Evolutionary conservation across 2,797 vertebrate genomes (phyloP).

Genomic region (Micrastur ruficollis): DNA sequence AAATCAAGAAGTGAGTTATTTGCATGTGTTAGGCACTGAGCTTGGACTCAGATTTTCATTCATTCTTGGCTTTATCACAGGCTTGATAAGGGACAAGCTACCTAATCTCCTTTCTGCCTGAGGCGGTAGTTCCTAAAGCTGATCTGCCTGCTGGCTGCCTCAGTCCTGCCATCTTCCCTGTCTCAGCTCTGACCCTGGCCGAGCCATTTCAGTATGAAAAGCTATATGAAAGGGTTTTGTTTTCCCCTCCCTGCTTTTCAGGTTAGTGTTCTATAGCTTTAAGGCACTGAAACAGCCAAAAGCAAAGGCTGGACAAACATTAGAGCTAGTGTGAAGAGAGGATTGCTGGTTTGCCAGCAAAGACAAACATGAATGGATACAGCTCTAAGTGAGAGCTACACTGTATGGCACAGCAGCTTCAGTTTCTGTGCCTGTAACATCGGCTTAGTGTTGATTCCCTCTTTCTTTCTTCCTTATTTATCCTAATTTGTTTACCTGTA

Average conservation of each 20-base stretch:
- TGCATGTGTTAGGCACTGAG: neutral
- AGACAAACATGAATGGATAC: neutral
- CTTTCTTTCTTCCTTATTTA: neutral
- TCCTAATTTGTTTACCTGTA: neutral
- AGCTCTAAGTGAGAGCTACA: neutral
- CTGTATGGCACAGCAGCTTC: neutral
- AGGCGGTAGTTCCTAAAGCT: neutral
- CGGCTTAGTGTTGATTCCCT: neutral
- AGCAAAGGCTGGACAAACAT: neutral
- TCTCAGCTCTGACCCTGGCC: neutral
- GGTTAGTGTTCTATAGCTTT: neutral
- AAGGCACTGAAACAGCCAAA: neutral
- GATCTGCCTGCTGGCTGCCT: neutral
- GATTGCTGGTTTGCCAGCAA: neutral
- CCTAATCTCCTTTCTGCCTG: neutral
- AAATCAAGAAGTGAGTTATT: neutral
- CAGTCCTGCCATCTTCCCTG: neutral
- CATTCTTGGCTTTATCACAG: neutral
- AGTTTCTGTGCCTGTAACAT: neutral
- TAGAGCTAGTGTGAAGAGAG: neutral
- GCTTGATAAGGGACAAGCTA: neutral
- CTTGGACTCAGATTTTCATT: neutral
- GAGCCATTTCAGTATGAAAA: neutral
- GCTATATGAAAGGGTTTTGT: neutral
- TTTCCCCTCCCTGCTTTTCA: neutral